Evolutionary conservation across 1,140 invertebrate genomes (phyloP), one percentile per base, ranked within the genome.

Genomic region (Temnothorax nylanderi): DNA sequence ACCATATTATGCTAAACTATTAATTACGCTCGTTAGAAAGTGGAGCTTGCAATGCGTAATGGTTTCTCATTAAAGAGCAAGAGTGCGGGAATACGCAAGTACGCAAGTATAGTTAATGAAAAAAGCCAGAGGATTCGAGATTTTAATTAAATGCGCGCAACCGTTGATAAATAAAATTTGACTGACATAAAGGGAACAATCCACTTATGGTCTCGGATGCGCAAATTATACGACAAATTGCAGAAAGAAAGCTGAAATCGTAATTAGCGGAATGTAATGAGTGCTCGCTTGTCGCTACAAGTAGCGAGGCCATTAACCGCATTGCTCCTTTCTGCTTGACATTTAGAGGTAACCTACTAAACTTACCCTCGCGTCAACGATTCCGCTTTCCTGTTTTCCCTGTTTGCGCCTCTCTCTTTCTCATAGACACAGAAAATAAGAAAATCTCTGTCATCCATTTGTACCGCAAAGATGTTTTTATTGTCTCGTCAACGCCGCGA

Each of bases 61-160:
- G 44, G 44, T 13, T 78, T 65, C 34, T 69, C 77, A 26, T 81
- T 81, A 78, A 78, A 78, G 18, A 32, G n/a, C 47, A 80, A 51
- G 47, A 54, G 47, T 69, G 76, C 44, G 77, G 4, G 32, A 81
- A 60, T 34, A 6, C 37, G 54, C 67, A 41, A 71, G 60, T 58
- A 44, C 16, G 32, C 58, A 67, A 18, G 16, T 18, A 26, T 26
- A 32, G 44, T 60, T 75, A 75, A 85, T 62, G 44, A 75, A 75
- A 75, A 85, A 84, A 13, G n/a, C 34, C 51, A 41, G 16, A 0
- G 10, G 21, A 32, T 21, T 1, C 37, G 37, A 54, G 81, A 81
- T 85, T 85, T 76, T 76, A 85, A 85, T 85, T 76, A 85, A 85
- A 54, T 37, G 56, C 10, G 18, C 71, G 34, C 13, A 26, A n/a